Evolutionary conservation across 2,888 invertebrate species (phyloP), one percentile per base, ranked within the genome.

Genomic region (Spatulosminthurus flaviceps): DNA sequence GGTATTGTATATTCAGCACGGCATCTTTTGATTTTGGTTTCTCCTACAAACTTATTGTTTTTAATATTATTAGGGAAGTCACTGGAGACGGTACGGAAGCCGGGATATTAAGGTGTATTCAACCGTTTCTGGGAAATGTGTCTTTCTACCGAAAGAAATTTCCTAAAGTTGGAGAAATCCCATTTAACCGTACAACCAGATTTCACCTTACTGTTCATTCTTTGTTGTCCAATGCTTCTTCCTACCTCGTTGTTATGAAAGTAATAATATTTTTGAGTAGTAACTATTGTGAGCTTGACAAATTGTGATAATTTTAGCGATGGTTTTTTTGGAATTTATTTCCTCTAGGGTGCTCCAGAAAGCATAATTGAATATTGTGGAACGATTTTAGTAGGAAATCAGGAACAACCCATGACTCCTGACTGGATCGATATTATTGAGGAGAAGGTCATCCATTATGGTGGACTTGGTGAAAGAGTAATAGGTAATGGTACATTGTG

Each of bases 381-480:
- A 85, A 95, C 94, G 73, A 96, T 97, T 86, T 94, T 96, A 88
- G 94, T 96, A 86, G 94, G 96, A 84, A 97, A 96, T 86, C 94
- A 96, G 89, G 96, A 97, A 87, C 93, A 94, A 89, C 90, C 91
- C 16, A 89, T 97, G 86, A 95, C 96, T 87, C 96, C 97, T 86
- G 95, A 95, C 88, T 95, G 96, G 95, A 95, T 95, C 87, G 95
- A 95, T 86, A 94, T 95, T 0, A 97, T 97, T 91, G 96, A 97
- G 89, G 94, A 95, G 87, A 96, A 97, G 5, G 96, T 96, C 87
- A 90, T 95, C 86, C 95, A 95, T 88, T 90, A 96, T 81, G 96
- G 96, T 81, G 95, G 95, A 80, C 91, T 95, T 84, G 96, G 96
- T 82, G 96, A 96, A 88, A 93, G 96, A 88, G 96, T 96, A 85